Evolutionary conservation across 2,888 invertebrate species (phyloP), one percentile per base, ranked within the genome.

Genomic region (Blastobasis adustella): DNA sequence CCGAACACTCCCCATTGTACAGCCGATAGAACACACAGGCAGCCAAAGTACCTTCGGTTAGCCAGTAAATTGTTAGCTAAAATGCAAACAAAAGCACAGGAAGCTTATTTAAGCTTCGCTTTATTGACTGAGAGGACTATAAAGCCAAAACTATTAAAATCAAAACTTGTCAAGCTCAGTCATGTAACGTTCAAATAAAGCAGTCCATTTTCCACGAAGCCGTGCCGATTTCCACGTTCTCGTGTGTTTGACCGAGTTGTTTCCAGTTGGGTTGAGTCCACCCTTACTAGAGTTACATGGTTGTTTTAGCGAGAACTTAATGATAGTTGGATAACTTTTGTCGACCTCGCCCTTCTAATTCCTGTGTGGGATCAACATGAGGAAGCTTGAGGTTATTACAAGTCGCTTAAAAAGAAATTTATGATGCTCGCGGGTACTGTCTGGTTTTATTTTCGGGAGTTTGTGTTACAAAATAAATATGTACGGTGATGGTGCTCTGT

Each of bases 221-320:
- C 42, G n/a, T 40, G 7, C 47, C 37, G 41, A 41, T 41, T 41
- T 46, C 41, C 42, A 43, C 46, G 23, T 43, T 38, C 37, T 49
- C 51, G 45, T 56, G 58, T 60, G 66, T 67, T 67, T 68, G 69
- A 67, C 66, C 69, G 66, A 71, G 61, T 71, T 70, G 63, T 56
- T 71, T 71, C 66, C 69, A 58, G 62, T 60, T 60, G 67, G 63
- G 55, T 66, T 59, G 57, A 54, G 54, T 59, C 61, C 49, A 46
- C 45, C 43, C 40, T 43, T 42, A 45, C 10, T 43, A 37, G 37
- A 50, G 48, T 50, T 50, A 46, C 45, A 53, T 47, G 37, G 45
- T 46, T 43, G 42, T 51, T 54, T 51, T 54, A 51, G 48, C 46
- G 47, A 44, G 42, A 37, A 44, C 38, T 41, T 53, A 53, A 49